Percentiles rank a stretch among this genome's conserved stretches.
Conservation (phyloP, 2,888 invertebrate species). For the Pachliopta kotzebuea region DNA sequence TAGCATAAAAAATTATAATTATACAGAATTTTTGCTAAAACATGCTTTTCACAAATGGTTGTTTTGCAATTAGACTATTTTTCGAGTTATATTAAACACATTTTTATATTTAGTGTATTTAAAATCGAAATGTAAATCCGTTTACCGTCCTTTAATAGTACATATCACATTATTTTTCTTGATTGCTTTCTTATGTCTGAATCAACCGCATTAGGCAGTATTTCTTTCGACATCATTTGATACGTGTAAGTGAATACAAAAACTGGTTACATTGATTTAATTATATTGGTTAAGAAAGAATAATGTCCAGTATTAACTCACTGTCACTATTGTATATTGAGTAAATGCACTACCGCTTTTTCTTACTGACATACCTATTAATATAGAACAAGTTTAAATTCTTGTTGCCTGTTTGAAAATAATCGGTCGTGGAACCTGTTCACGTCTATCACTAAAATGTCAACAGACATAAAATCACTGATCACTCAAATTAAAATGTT, state of each 20-base stretch:
- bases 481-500: constrained; percentile 30
- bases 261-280: constrained; percentile 16
- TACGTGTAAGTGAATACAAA: constrained; percentile 10
- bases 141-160: neutral
- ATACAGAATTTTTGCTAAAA: neutral
- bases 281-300: constrained; percentile 26
- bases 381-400: constrained; percentile 27
- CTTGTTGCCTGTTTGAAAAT: constrained; percentile 27
- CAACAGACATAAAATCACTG: constrained; percentile 29
- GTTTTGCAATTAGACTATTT: neutral
- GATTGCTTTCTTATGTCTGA: neutral
- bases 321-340: constrained; percentile 26
- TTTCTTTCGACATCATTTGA: neutral
- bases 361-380: constrained; percentile 28
- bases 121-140: neutral
- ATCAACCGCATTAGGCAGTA: neutral
- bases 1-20: no score
- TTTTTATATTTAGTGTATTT: neutral
- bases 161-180: no score
- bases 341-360: constrained; percentile 28
- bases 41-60: neutral
- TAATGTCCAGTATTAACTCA: constrained; percentile 25
- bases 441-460: constrained; percentile 24
- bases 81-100: neutral
- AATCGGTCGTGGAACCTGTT: constrained; percentile 27